phyloP scores from a whole-genome alignment of 1,140 invertebrate species.

The Hylyphantes graminicola region DNA sequence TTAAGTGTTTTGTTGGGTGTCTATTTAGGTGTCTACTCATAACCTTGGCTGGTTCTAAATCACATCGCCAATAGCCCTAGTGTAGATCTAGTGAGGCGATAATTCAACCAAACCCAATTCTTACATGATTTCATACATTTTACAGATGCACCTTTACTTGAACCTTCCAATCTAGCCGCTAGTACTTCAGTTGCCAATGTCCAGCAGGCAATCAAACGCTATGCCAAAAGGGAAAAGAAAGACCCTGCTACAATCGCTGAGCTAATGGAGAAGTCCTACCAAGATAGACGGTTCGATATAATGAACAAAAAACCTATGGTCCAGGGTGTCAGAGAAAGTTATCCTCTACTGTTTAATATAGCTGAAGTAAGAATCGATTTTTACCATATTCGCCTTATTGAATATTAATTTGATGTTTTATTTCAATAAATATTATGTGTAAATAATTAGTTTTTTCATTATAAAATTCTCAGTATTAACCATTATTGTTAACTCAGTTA shows the following conservation, averaged over 20 bases:
- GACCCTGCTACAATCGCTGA: conserved; percentile 1
- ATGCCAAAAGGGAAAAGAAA: conserved; percentile 1
- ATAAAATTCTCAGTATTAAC: no score
- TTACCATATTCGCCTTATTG: background rate
- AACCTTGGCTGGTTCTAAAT: no score
- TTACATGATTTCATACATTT: background rate
- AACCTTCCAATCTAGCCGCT: background rate
- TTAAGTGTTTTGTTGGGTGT: no score
- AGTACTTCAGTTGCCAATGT: background rate
- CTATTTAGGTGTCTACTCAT: no score
- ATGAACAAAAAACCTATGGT: background rate
- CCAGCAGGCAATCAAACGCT: background rate
- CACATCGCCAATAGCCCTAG: no score
- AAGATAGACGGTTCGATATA: conserved; percentile 4
- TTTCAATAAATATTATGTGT: no score
- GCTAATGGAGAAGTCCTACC: conserved; percentile 19
- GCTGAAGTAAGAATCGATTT: conserved; percentile 8
- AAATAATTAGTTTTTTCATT: no score
- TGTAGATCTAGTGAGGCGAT: no score
- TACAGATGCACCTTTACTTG: conserved; percentile 4
- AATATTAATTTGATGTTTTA: no score
- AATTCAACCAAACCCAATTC: no score
- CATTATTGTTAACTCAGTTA: no score
- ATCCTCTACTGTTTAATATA: conserved; percentile 13
- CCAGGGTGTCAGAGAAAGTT: conserved; percentile 24